Percentiles rank a stretch among this genome's conserved stretches.
phyloP scores from a whole-genome alignment of 2,797 vertebrate genomes.

The Arrhamphus sclerolepis region DNA sequence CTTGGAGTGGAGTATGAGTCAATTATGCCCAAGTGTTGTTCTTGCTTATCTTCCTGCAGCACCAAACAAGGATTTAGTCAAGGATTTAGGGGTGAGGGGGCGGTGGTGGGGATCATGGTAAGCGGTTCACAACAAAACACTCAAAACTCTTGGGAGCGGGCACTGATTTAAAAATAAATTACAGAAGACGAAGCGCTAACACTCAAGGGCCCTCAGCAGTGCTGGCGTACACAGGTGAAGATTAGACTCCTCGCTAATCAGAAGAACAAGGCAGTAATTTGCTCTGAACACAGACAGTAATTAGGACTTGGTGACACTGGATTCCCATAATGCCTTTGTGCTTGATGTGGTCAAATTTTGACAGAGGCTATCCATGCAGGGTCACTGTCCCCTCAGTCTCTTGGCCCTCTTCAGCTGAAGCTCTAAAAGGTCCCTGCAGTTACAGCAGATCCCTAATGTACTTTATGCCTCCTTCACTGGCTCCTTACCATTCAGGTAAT shows the following conservation, averaged over 20 bases:
- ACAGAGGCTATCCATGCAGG: conserved; percentile 84
- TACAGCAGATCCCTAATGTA: conserved; percentile 81
- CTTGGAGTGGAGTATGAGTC: conserved; percentile 82
- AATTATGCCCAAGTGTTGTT: conserved; percentile 85
- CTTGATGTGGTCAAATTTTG: conserved; percentile 82
- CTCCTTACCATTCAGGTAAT: conserved; percentile 82
- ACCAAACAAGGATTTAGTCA: conserved; percentile 85
- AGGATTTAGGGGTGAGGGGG: conserved; percentile 85
- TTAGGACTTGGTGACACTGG: conserved; percentile 84
- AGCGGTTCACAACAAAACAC: conserved; percentile 86
- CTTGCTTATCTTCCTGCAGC: conserved; percentile 84
- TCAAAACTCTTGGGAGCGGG: conserved; percentile 83
- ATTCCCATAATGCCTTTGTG: conserved; percentile 85
- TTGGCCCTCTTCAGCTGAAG: conserved; percentile 75
- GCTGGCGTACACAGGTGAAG: conserved; percentile 84
- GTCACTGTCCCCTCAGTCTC: conserved; percentile 81
- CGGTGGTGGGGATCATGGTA: conserved; percentile 84
- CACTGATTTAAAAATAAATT: conserved; percentile 86
- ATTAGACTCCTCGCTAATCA: conserved; percentile 85
- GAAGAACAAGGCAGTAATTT: conserved; percentile 84
- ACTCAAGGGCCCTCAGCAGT: conserved; percentile 83
- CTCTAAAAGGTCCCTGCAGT: conserved; percentile 81
- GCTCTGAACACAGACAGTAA: conserved; percentile 84
- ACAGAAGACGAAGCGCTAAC: conserved; percentile 84
- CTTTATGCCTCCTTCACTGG: conserved; percentile 80